A percentile compares a stretch with the other conserved stretches of the same genome.
Conservation (phyloP, 2,113 vertebrate species). For the Myiozetetes cayanensis region DNA sequence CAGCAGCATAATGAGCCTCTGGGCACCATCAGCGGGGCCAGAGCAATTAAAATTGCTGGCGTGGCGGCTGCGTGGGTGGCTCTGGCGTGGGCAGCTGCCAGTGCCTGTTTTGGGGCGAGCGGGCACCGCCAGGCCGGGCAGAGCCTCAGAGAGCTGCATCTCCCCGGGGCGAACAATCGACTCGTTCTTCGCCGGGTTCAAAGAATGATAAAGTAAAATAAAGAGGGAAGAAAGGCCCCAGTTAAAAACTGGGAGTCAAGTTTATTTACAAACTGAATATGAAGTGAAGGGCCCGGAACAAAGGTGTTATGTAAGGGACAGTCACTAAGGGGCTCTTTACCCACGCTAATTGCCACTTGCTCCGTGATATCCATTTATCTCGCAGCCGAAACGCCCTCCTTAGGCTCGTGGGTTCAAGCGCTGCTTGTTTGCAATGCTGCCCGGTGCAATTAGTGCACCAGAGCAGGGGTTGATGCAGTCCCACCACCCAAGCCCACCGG, state of each 20-base stretch:
- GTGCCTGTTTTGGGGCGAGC: not conserved
- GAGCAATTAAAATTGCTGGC: constrained; percentile 42
- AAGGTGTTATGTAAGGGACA: constrained; percentile 57
- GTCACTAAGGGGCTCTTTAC: constrained; percentile 55
- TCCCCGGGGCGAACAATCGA: not conserved
- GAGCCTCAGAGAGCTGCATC: not conserved
- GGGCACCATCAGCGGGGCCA: not conserved
- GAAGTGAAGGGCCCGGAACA: constrained; percentile 45
- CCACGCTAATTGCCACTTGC: constrained; percentile 43
- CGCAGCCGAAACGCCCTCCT: not conserved
- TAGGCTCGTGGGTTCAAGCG: not conserved
- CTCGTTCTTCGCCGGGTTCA: not conserved
- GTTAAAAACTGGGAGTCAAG: constrained; percentile 21
- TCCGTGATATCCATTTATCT: not conserved
- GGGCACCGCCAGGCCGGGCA: not conserved
- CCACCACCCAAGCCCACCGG: fast-evolving
- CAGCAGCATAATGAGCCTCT: not conserved
- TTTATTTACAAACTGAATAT: constrained; percentile 44
- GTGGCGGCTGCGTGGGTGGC: not conserved
- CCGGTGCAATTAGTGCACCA: not conserved
- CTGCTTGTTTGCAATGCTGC: not conserved
- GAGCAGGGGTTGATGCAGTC: fast-evolving
- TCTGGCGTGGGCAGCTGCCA: not conserved
- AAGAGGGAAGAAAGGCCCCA: not conserved
- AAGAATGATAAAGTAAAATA: not conserved